Evolutionary conservation across 2,797 vertebrate genomes (phyloP).

Genomic region (Salmo trutta): DNA sequence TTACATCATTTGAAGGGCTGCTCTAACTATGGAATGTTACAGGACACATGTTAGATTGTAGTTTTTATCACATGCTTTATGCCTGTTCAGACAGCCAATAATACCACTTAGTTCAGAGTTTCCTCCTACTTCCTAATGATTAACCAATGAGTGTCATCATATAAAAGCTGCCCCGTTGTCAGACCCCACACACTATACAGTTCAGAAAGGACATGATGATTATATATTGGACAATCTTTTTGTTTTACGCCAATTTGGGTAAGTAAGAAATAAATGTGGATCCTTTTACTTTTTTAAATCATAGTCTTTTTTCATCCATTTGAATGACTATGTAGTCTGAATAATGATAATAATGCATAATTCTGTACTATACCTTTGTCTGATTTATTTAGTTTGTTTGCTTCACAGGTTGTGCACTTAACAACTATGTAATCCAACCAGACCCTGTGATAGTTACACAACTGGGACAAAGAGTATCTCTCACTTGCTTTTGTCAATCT

Average conservation of each 20-base stretch:
- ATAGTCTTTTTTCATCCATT: not conserved
- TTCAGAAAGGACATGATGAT: too few relatives aligned
- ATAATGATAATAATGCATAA: not conserved
- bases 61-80: not conserved
- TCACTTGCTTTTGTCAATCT: slow-evolving; percentile 7
- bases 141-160: not conserved
- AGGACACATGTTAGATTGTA: not conserved
- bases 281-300: not conserved
- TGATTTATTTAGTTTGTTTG: not conserved
- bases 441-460: not conserved
- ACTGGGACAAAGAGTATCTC: not conserved
- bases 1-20: not conserved
- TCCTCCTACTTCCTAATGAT: not conserved
- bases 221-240: not conserved
- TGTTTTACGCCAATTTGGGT: not conserved
- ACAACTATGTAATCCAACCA: not conserved
- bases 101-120: not conserved
- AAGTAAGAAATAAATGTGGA: not conserved
- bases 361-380: not conserved
- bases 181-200: too few relatives aligned
- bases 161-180: too few relatives aligned
- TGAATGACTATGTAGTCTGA: not conserved
- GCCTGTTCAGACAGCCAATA: not conserved
- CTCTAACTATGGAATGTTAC: not conserved
- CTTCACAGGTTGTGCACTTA: not conserved